These are phyloP conservation scores for Stegodyphus dumicola DNA, from an alignment of 1,140 invertebrate genomes.

Conservation along the genomic window DNA sequence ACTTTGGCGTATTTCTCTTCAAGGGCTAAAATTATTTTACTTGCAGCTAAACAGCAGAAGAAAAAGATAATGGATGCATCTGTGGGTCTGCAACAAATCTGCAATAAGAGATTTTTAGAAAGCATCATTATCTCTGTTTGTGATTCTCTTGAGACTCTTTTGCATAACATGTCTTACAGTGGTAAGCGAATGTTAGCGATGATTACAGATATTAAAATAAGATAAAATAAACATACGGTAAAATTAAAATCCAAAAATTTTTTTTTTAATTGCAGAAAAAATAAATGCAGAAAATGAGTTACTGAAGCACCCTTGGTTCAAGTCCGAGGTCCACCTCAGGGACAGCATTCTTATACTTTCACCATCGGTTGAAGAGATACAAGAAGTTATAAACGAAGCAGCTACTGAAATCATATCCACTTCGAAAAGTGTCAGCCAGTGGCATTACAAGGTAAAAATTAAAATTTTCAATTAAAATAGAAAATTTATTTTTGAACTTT, in stretches of 20 bases:
- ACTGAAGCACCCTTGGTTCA: constrained; percentile 30
- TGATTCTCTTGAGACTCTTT: constrained; percentile 27
- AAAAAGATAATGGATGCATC: constrained; percentile 33
- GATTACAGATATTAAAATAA: too few species aligned
- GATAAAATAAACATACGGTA: too few species aligned
- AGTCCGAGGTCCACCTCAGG: constrained; percentile 13
- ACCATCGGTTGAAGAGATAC: constrained; percentile 90
- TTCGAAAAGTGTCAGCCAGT: constrained; percentile 89
- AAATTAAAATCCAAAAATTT: too few species aligned
- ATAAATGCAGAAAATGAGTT: background rate
- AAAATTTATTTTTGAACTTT: too few species aligned
- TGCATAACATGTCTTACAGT: constrained; percentile 30
- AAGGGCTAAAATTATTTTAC: too few species aligned
- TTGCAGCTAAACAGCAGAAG: constrained; percentile 36
- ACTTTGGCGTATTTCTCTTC: too few species aligned
- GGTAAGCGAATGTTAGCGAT: constrained; percentile 20
- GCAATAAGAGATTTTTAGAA: constrained; percentile 39
- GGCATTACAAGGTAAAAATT: constrained; percentile 70
- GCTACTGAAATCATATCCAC: constrained; percentile 87
- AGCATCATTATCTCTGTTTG: constrained; percentile 37
- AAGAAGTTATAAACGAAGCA: constrained; percentile 85
- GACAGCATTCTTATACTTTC: background rate
- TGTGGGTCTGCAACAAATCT: constrained; percentile 23
- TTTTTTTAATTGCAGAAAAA: constrained; percentile 13
- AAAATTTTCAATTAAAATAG: too few species aligned